Conservation (phyloP, 2,888 invertebrate genomes). For the Polydrusus tereticollis region DNA sequence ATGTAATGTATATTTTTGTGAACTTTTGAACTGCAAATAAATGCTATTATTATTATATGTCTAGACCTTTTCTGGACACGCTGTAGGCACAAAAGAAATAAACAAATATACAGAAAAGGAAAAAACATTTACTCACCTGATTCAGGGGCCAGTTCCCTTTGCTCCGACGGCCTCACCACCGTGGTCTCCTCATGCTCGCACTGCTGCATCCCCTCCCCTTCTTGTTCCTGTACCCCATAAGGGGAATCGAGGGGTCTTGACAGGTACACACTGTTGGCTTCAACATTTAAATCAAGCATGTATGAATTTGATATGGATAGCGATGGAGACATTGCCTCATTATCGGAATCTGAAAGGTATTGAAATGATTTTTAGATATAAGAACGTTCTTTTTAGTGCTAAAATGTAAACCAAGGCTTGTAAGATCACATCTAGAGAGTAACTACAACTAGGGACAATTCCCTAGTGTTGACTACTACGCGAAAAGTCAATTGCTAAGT, state of each 20-base stretch:
- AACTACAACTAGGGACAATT: too few relatives aligned
- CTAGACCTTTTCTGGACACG: too few relatives aligned
- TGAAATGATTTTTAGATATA: conserved; percentile 11
- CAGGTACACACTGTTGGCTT: conserved; percentile 73
- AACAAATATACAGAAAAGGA: too few relatives aligned
- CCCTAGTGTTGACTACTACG: too few relatives aligned
- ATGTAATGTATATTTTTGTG: too few relatives aligned
- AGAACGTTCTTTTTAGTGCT: too few relatives aligned
- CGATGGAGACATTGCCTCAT: conserved; percentile 62
- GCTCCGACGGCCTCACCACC: conserved; percentile 67
- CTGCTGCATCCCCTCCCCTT: conserved; percentile 8
- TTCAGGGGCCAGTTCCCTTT: conserved; percentile 65
- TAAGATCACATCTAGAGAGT: too few relatives aligned
- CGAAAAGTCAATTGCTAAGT: too few relatives aligned
- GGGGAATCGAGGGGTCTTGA: conserved; percentile 61
- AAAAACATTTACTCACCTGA: conserved; percentile 58
- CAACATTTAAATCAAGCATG: conserved; percentile 75
- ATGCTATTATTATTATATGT: too few relatives aligned
- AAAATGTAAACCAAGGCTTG: too few relatives aligned
- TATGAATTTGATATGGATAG: conserved; percentile 69
- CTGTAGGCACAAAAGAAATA: too few relatives aligned
- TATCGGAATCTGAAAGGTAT: conserved; percentile 66
- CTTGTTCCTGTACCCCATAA: conserved; percentile 31
- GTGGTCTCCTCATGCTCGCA: conserved; percentile 56
- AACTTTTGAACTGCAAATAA: too few relatives aligned